Base-by-base conservation (phyloP, 2,113 vertebrate species). In the Synodontis membranacea region DNA sequence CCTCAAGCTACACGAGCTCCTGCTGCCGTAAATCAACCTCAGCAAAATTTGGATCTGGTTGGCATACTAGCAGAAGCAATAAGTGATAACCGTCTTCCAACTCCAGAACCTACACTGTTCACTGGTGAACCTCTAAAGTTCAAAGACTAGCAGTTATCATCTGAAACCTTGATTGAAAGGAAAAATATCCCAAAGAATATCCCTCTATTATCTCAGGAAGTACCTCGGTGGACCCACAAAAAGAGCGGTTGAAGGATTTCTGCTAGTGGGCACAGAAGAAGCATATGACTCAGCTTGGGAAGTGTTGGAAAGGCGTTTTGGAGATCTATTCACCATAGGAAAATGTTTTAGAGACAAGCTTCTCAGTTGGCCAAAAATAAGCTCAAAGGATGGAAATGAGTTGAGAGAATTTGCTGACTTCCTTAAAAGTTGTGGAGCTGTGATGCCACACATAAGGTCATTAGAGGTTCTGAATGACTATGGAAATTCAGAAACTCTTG, bases 321-420 rank as follows among this genome's bases (percentile, higher is more conserved):
- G 87, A 88, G 64, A 87, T 54, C 87, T 82, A 80, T 90, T 86
- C 58, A 84, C 87, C 56, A 82, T 87, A 74, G 74, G 82, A 34
- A 90, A 84, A 50, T 84, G 84, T 37, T 75, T 88, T 54, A 86
- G 70, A 86, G 89, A 88, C 74, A 88, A 84, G 84, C 68, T 90
- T n/a, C n/a, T n/a, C n/a, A n/a, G 9, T 12, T 50, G 48, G 88
- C 85, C 85, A 79, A 84, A 85, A 11, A 87, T 88, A 86, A 87
- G 37, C 28, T 85, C 76, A n/a, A 89, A 85, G 48, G 78, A 89
- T 86, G 68, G 84, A 42, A 58, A n/a, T n/a, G n/a, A 87, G 78
- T 44, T 90, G 62, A 86, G 81, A 58, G 81, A 86, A 1, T 88
- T 81, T 68, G 58, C 85, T 12, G 87, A 87, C 52, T 84, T 88